Evolutionary conservation across 2,113 vertebrate species (phyloP), one percentile per base, ranked within the genome.

Genomic region (Cyrtonyx montezumae): DNA sequence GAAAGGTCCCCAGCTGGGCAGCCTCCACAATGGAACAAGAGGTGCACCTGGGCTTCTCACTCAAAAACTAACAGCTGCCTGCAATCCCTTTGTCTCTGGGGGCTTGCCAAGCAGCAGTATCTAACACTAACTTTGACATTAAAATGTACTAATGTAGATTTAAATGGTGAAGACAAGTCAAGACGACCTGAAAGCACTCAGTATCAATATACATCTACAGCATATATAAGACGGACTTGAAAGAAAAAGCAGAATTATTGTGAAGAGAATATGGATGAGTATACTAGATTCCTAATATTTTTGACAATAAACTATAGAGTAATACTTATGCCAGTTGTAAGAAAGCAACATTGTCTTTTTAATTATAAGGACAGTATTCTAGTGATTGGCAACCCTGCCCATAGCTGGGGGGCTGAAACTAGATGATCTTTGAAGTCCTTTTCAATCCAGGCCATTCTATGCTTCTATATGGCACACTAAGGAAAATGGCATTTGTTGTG

Each of bases 31-130:
- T 4, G 0, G 56, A 70, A 19, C 53, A 7, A 28, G 63, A 1
- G 0, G 63, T 49, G 75, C 94, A 95, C 93, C 96, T 94, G 94
- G 81, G 59, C 81, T 67, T 28, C 93, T 95, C 93, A 92, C 82
- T 95, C 96, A 93, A 81, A 69, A 40, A 28, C 71, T 49, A 21
- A 14, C 0, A 1, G 51, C 32, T 51, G 70, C 58, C 74, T n/a
- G 23, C 23, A 81, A 15, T 26, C 30, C 23, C 12, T 8, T 2
- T 18, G 49, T 3, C 17, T 0, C 79, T 6, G n/a, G 37, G 48
- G 67, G 20, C n/a, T 79, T 69, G 87, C 88, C 91, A 91, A 90
- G 79, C 59, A 1, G 0, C 63, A n/a, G 19, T 28, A 70, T 82
- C 59, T n/a, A 3, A 11, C 0, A 4, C 42, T 90, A 88, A 90